Evolutionary conservation across 2,888 invertebrate genomes (phyloP), one percentile per base, ranked within the genome.

Genomic region (Drosophila bunnanda): DNA sequence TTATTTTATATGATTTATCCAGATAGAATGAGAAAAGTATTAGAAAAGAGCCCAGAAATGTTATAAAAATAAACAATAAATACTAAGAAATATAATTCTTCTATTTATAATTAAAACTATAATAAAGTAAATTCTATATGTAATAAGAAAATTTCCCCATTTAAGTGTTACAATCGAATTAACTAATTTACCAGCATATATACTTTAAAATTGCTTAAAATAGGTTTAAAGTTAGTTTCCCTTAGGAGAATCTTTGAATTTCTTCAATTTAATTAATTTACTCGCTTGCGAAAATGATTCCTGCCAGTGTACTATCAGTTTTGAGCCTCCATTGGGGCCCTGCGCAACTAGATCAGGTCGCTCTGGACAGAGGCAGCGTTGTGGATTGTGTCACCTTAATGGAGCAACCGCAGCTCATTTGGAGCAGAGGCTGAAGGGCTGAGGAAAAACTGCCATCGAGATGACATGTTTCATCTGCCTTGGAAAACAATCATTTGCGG

Each of bases 391-490:
- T 71, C 70, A 71, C 62, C 71, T 46, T 39, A 70, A 55, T 70
- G 62, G 53, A 43, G 61, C 70, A 70, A 70, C 52, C 69, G 68
- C 38, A 34, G 59, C 68, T 68, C 68, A 69, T 69, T 69, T 53
- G 68, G 44, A 68, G 58, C 68, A 59, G 34, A 12, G 39, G 20
- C 20, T 30, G 34, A 25, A 12, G 7, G 28, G 54, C 54, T 54
- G 13, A 32, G 2, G 20, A 9, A 65, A 54, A 61, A 52, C 53
- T n/a, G 52, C 43, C 50, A 65, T 28, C n/a, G 48, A 84, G 79
- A 82, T 81, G 84, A 74, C 79, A 82, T 65, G 68, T 79, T 82
- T 73, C 46, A 56, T 62, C 39, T 56, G 44, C 28, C 5, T n/a
- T 10, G 43, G 52, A 70, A 53, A 70, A 65, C 72, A 54, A 59